These are phyloP conservation scores for Cheirogaleus medius DNA, from an alignment of 2,113 vertebrate species.

Conservation along the genomic window DNA sequence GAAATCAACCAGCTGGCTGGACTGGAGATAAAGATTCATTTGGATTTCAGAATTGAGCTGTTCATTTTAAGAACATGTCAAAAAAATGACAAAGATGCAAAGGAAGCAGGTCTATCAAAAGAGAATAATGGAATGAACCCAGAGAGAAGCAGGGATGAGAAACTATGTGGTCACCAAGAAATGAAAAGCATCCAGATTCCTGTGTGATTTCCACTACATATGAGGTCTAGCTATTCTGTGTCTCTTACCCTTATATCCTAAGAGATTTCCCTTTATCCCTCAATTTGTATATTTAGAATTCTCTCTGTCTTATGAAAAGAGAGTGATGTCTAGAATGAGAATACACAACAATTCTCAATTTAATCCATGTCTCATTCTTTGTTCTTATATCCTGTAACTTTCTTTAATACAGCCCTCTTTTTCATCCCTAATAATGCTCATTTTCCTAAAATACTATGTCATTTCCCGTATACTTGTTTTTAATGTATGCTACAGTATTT, in stretches of 20 bases:
- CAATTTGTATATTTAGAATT: not conserved
- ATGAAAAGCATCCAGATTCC: not conserved
- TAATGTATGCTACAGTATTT: not conserved
- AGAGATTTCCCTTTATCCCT: not conserved
- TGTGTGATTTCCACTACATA: not conserved
- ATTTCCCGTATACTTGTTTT: not conserved
- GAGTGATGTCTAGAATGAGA: not conserved
- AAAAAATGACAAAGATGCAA: not conserved
- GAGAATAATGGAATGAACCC: not conserved
- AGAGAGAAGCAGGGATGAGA: not conserved
- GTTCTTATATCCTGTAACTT: not conserved
- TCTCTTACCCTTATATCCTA: not conserved
- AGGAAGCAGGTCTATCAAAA: not conserved
- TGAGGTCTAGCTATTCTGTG: too few species aligned
- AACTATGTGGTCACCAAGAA: not conserved
- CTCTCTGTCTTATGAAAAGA: not conserved
- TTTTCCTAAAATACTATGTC: not conserved
- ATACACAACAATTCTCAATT: not conserved
- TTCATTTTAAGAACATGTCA: not conserved
- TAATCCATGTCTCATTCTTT: not conserved
- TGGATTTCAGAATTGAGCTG: not conserved
- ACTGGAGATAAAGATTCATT: not conserved
- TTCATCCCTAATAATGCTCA: not conserved
- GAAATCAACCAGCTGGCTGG: not conserved
- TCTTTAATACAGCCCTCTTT: not conserved